phyloP scores from a whole-genome alignment of 2,888 invertebrate genomes.

The Eilema sororculum region DNA sequence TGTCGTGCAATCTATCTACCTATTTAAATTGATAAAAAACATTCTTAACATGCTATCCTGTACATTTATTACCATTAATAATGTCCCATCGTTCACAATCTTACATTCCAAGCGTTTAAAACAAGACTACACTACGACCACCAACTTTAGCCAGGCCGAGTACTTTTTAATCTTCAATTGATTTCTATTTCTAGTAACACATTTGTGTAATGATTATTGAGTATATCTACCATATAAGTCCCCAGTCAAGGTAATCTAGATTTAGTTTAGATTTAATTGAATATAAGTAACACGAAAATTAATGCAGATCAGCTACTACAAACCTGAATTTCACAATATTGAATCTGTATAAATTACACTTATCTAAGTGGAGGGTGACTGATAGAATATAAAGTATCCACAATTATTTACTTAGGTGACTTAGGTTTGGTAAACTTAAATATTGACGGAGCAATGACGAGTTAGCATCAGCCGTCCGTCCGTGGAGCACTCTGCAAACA shows the following conservation, averaged over 20 bases:
- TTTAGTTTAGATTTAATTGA: no score
- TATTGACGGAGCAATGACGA: conserved; percentile 65
- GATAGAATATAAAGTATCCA: conserved; percentile 30
- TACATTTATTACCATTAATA: no score
- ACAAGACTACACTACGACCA: no score
- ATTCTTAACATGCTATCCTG: no score
- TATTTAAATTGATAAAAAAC: no score
- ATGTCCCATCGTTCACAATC: no score
- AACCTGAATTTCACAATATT: no score
- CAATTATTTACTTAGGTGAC: conserved; percentile 49
- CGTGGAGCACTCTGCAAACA: conserved; percentile 62
- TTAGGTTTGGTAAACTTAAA: conserved; percentile 55
- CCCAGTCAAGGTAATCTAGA: background rate
- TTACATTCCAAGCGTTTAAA: no score
- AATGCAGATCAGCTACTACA: no score
- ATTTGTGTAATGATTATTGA: background rate
- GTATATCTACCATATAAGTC: background rate
- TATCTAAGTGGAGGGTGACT: conserved; percentile 26
- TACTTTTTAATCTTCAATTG: background rate
- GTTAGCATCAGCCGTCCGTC: conserved; percentile 52
- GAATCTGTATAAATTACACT: conserved; percentile 1
- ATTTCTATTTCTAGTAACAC: background rate
- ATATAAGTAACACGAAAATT: no score
- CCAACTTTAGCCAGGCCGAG: background rate
- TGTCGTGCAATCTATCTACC: no score